phyloP scores from a whole-genome alignment of 2,797 vertebrate genomes.

The Tauraco hartlaubi region DNA sequence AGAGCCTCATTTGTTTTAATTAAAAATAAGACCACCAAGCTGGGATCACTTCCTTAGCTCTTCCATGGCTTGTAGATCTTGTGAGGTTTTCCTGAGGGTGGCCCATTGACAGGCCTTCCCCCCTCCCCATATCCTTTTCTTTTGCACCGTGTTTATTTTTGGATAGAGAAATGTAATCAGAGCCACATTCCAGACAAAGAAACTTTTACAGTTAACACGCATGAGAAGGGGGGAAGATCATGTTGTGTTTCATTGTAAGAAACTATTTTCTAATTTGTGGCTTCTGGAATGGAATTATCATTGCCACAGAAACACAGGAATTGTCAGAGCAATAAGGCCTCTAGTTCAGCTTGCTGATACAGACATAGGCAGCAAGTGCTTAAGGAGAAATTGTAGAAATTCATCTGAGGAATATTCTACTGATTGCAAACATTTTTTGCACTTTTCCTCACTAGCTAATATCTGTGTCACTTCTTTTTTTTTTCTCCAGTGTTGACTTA shows the following conservation, averaged over 20 bases:
- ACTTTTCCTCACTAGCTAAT: background rate
- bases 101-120: conserved; percentile 73
- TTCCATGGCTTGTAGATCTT: conserved; percentile 68
- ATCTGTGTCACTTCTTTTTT: background rate
- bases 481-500: background rate
- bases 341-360: background rate
- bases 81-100: conserved; percentile 65
- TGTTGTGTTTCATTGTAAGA: conserved; percentile 6
- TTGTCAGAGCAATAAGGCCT: background rate
- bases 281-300: background rate
- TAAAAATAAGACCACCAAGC: conserved; percentile 86
- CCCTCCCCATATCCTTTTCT: conserved; percentile 39
- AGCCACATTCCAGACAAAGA: conserved; percentile 28
- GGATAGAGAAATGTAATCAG: conserved; percentile 57
- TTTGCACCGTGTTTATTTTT: conserved; percentile 70
- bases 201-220: conserved; percentile 47
- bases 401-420: background rate
- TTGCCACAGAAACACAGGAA: background rate
- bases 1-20: conserved; percentile 80
- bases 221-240: conserved; percentile 40
- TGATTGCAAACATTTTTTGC: background rate
- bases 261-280: conserved; percentile 23
- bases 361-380: background rate
- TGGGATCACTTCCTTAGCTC: conserved; percentile 83
- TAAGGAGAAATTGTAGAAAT: background rate